These are phyloP conservation scores for Dipodomys stephensi DNA, from an alignment of 2,113 vertebrate genomes.

Conservation along the genomic window DNA sequence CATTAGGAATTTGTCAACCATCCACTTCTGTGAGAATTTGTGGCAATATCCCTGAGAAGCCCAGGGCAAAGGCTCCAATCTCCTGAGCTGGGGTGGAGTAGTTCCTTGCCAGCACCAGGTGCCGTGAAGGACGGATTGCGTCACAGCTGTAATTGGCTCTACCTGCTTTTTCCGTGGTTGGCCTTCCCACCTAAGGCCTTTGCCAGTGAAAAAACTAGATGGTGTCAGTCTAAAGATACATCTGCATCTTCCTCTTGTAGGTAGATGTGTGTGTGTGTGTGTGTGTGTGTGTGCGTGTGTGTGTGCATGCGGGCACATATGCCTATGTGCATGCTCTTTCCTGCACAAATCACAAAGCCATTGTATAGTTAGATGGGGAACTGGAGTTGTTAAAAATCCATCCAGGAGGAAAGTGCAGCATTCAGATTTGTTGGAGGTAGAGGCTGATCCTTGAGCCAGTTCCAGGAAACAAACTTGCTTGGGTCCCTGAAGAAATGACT, in stretches of 20 bases:
- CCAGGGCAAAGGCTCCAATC: not conserved
- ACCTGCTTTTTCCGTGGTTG: not conserved
- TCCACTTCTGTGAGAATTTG: not conserved
- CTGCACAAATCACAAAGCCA: not conserved
- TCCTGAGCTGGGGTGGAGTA: rapidly evolving
- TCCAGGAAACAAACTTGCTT: not conserved
- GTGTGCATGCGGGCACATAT: no score
- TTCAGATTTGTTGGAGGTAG: rapidly evolving
- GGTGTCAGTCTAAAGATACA: rapidly evolving
- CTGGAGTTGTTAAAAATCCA: rapidly evolving
- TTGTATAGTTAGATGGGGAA: not conserved
- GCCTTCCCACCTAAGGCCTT: not conserved
- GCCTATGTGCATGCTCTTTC: not conserved
- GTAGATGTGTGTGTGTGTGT: rapidly evolving
- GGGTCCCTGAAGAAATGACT: not conserved
- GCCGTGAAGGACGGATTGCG: no score
- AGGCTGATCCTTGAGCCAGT: not conserved
- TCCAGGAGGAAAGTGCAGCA: rapidly evolving
- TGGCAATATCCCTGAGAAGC: not conserved
- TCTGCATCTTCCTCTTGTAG: not conserved
- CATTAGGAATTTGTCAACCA: not conserved
- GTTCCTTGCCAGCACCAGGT: not conserved
- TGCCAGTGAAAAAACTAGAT: not conserved
- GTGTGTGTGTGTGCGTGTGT: rapidly evolving
- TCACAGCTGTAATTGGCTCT: not conserved